phyloP scores from a whole-genome alignment of 2,888 invertebrate species.

The Microctonus brassicae region DNA sequence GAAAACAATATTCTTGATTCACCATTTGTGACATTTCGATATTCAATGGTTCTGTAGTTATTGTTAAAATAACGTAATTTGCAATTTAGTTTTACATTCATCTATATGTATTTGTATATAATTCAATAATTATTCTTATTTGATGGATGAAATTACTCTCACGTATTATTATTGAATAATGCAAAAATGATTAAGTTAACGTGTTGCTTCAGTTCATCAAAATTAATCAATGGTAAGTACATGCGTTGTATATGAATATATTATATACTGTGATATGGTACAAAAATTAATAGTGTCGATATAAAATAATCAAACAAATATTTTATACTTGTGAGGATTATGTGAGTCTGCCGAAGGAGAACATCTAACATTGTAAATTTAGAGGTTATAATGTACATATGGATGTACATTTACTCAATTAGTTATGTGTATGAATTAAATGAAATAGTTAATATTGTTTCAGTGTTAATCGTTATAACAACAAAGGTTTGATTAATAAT shows the following conservation, averaged over 20 bases:
- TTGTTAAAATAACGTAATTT: neutral
- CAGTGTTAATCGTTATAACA: no score
- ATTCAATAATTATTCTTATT: neutral
- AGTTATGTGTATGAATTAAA: neutral
- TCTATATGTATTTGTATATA: neutral
- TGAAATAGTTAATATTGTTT: no score
- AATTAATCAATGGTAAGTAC: neutral
- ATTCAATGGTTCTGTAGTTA: neutral
- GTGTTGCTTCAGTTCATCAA: neutral
- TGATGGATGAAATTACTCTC: no score
- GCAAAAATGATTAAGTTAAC: neutral
- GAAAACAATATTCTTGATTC: neutral
- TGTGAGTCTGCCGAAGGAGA: no score
- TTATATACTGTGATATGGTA: neutral
- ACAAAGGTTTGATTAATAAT: no score
- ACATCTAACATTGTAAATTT: no score
- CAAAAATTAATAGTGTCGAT: neutral
- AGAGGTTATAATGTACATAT: neutral
- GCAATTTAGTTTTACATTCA: neutral
- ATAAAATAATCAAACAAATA: no score
- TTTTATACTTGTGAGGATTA: no score
- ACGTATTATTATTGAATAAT: neutral
- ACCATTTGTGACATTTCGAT: neutral
- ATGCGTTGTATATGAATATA: neutral
- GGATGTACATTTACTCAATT: neutral